Evolutionary conservation across 2,888 invertebrate genomes (phyloP), one percentile per base, ranked within the genome.

Genomic region (Colostygia pectinataria): DNA sequence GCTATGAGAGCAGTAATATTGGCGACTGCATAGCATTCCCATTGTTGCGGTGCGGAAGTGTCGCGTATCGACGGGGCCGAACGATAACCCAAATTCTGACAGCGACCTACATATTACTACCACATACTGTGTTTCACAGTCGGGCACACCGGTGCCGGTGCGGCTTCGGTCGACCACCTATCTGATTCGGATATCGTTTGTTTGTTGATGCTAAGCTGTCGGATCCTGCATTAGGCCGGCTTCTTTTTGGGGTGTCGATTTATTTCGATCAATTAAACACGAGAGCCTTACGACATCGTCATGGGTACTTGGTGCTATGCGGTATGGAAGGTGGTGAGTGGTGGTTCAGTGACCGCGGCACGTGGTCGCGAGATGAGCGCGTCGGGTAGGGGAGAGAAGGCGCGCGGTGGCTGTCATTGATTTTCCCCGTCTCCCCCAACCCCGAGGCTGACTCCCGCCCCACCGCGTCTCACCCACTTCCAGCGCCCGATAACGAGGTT

Each of bases 401-500:
- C 86, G 88, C 84, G 89, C 87, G 85, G 87, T 86, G 88, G 86
- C 88, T 89, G 89, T 88, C 90, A 90, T 90, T 89, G 90, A 90
- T 90, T 89, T 90, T 88, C 89, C 87, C 81, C 81, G 79, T 78
- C 76, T 71, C 80, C 81, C 79, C 78, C 75, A 53, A 62, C 74
- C 80, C 77, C 80, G 71, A 72, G 71, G 75, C 71, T 71, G 73
- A 68, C 74, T 74, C 80, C 78, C 78, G 70, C 79, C 81, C 82
- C 83, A 72, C 85, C 84, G 83, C 88, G 88, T 88, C 88, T 88
- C 88, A 88, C 89, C 89, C 89, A 88, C 88, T 88, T 88, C 88
- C 84, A 88, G 84, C 88, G 86, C 88, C 88, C 88, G 89, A 90
- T 90, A 90, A 90, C 90, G 89, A 90, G 90, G 90, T 90, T 90